Percentiles rank a stretch among this genome's conserved stretches.
Conservation (phyloP, 2,113 vertebrate species). For the Rhinogobius similis region DNA sequence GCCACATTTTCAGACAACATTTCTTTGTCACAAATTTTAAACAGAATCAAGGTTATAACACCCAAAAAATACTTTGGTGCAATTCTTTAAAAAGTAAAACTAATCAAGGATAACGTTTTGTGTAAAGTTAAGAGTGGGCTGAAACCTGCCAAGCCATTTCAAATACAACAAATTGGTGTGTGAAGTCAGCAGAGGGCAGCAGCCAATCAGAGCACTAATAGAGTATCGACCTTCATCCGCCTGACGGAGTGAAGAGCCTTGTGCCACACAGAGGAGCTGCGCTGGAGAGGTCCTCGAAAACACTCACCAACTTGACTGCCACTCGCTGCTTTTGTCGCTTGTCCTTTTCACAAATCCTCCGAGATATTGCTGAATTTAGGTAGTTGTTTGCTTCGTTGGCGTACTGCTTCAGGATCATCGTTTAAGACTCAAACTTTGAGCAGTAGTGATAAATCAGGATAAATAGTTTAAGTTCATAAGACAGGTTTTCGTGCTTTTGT, state of each 20-base stretch:
- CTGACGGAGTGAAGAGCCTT: conserved; percentile 39
- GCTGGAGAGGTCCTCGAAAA: conserved; percentile 36
- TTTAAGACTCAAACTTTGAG: not conserved
- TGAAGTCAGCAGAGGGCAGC: conserved; percentile 19
- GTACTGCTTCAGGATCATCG: not conserved
- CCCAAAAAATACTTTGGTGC: not conserved
- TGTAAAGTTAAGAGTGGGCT: conserved; percentile 8
- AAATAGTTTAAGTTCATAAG: not conserved
- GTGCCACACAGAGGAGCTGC: conserved; percentile 35
- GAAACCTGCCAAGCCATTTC: not conserved
- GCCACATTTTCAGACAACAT: not conserved
- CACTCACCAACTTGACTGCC: conserved; percentile 41
- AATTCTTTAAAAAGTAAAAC: not conserved
- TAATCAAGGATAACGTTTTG: conserved; percentile 11
- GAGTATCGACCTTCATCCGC: conserved; percentile 47
- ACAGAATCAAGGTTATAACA: not conserved
- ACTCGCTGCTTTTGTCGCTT: conserved; percentile 13
- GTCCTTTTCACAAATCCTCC: conserved; percentile 42
- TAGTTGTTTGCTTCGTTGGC: conserved; percentile 13
- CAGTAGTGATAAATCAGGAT: not conserved
- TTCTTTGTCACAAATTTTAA: not conserved
- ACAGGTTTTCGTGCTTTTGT: not conserved
- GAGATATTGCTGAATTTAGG: conserved; percentile 22
- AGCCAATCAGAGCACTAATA: conserved; percentile 31
- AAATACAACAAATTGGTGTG: conserved; percentile 5